Evolutionary conservation across 1,140 invertebrate species (phyloP).

Genomic region (Muscidifurax raptorellus): DNA sequence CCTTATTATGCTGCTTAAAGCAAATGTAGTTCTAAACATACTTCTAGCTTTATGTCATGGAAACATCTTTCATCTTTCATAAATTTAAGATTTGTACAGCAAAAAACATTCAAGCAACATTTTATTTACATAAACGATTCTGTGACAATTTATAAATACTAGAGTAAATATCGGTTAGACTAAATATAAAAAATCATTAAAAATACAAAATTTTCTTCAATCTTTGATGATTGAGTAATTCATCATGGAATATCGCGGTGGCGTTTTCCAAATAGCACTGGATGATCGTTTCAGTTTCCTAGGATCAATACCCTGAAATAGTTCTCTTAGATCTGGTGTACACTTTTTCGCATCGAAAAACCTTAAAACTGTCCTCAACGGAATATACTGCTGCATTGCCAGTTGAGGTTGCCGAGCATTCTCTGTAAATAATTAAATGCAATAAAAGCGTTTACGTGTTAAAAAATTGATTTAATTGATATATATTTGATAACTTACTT

Average conservation of each 20-base stretch:
- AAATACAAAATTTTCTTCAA: slow-evolving; percentile 23
- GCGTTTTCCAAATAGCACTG: slow-evolving; percentile 82
- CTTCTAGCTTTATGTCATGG: too few relatives aligned
- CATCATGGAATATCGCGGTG: slow-evolving; percentile 78
- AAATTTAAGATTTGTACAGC: too few relatives aligned
- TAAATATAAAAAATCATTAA: slow-evolving; percentile 29
- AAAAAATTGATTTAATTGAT: slow-evolving; percentile 4
- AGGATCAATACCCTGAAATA: slow-evolving; percentile 82
- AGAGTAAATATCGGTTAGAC: slow-evolving; percentile 19
- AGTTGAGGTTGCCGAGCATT: slow-evolving; percentile 63
- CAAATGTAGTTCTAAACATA: neutral
- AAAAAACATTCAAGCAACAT: too few relatives aligned
- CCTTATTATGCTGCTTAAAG: neutral
- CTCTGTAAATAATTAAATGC: slow-evolving; percentile 62
- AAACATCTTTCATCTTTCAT: too few relatives aligned
- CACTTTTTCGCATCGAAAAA: slow-evolving; percentile 80
- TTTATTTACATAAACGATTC: too few relatives aligned
- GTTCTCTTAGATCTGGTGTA: slow-evolving; percentile 79
- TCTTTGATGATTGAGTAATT: slow-evolving; percentile 49
- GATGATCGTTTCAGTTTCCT: slow-evolving; percentile 81
- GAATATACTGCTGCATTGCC: slow-evolving; percentile 65
- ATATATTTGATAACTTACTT: slow-evolving; percentile 63
- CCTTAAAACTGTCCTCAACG: slow-evolving; percentile 72
- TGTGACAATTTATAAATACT: neutral
- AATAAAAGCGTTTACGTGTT: slow-evolving; percentile 29